A percentile compares a stretch with the other conserved stretches of the same genome.
phyloP scores from a whole-genome alignment of 2,797 vertebrate species.

The Onychomys arenicola region DNA sequence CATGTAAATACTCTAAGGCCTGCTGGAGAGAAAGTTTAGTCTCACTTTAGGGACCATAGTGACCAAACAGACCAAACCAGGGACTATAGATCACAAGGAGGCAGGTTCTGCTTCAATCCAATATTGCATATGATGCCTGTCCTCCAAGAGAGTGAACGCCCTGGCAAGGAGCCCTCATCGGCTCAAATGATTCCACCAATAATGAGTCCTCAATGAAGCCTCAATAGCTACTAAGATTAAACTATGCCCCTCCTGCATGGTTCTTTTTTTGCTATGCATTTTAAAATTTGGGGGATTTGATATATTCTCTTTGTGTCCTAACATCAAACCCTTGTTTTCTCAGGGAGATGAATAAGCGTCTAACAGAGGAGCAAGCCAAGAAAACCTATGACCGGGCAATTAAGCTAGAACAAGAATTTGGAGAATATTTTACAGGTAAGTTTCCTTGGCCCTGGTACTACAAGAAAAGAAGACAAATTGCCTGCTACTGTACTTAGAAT shows the following conservation, averaged over 20 bases:
- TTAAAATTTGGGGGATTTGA: conserved; percentile 15
- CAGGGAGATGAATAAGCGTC: conserved; percentile 99
- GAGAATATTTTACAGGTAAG: conserved; percentile 98
- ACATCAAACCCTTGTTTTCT: conserved; percentile 61
- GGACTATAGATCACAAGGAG: not conserved
- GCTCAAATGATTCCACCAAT: not conserved
- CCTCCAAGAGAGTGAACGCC: not conserved
- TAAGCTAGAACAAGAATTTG: conserved; percentile 99
- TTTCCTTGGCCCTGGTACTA: not conserved
- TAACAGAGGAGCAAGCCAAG: conserved; percentile 98
- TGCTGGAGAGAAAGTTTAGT: not conserved
- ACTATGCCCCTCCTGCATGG: not conserved
- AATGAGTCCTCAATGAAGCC: not conserved
- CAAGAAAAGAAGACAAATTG: not conserved
- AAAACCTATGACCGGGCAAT: conserved; percentile 96
- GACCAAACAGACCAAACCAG: not conserved
- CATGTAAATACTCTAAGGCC: not conserved
- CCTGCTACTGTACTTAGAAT: not conserved
- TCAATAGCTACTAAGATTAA: not conserved
- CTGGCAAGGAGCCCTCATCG: not conserved
- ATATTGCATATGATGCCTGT: not conserved
- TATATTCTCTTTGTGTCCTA: conserved; percentile 43
- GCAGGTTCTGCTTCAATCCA: not conserved
- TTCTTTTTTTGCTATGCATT: not conserved
- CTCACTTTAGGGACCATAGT: not conserved